A percentile compares a stretch with the other conserved stretches of the same genome.
These are phyloP conservation scores for Erethizon dorsatum DNA, from an alignment of 2,797 vertebrate species.

Conservation along the genomic window DNA sequence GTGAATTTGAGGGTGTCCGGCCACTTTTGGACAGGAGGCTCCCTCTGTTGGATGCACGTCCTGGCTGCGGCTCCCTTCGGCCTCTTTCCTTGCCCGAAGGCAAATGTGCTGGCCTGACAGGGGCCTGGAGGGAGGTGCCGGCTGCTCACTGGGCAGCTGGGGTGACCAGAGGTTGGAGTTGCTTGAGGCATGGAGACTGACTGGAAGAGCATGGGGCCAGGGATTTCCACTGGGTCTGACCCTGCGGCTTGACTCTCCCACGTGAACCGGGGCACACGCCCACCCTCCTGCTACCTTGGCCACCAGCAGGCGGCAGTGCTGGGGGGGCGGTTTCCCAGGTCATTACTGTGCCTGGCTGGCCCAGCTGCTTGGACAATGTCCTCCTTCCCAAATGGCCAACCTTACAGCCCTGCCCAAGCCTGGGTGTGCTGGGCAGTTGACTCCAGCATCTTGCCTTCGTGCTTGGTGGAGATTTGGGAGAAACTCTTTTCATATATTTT, in stretches of 20 bases:
- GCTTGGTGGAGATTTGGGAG: neutral
- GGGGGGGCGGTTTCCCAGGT: accelerated
- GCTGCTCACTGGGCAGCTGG: neutral
- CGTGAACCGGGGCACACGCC: neutral
- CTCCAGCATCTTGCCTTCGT: neutral
- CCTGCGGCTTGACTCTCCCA: neutral
- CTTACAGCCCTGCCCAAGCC: neutral
- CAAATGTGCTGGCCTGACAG: neutral
- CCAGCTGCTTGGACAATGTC: neutral
- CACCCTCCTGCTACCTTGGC: too few species aligned
- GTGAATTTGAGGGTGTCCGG: neutral
- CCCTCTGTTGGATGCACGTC: neutral
- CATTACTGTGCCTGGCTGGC: neutral
- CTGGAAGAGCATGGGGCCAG: neutral
- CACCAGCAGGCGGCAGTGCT: neutral
- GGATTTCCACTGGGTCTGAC: too few species aligned
- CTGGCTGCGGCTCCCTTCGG: neutral
- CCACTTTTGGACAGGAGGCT: neutral
- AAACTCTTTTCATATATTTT: neutral
- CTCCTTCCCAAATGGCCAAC: neutral
- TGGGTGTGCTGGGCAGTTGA: accelerated
- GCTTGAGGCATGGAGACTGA: too few species aligned
- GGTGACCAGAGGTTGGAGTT: neutral
- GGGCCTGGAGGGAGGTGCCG: neutral
- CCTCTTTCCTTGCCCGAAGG: neutral